Conservation (phyloP, 37 sponge, comb jelly and placozoan genomes). For the Mnemiopsis leidyi region DNA sequence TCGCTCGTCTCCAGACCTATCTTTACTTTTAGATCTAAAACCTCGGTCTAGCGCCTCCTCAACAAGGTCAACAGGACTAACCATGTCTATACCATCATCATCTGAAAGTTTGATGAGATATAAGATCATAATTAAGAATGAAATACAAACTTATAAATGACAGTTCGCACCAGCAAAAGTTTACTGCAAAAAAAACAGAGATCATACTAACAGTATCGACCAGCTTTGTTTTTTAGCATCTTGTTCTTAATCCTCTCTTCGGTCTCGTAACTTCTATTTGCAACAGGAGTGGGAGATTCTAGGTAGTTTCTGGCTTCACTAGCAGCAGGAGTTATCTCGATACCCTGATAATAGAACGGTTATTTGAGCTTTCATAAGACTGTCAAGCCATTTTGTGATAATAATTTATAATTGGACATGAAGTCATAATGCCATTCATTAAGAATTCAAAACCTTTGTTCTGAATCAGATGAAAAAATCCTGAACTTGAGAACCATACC, state of each 20-base stretch:
- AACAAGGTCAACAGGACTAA: slow-evolving; percentile 15
- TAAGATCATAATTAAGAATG: background rate
- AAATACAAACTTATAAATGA: background rate
- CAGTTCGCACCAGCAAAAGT: background rate
- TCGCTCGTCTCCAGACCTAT: background rate
- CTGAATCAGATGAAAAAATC: no score
- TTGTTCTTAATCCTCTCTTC: slow-evolving; percentile 43
- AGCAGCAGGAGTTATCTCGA: slow-evolving; percentile 22
- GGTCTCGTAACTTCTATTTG: slow-evolving; percentile 25
- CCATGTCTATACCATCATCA: slow-evolving; percentile 61
- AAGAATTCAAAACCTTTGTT: no score
- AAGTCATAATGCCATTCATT: no score
- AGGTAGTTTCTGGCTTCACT: slow-evolving; percentile 48
- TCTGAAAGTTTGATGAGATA: background rate
- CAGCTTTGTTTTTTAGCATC: slow-evolving; percentile 49
- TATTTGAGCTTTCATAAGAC: no score
- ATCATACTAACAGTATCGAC: slow-evolving; percentile 23
- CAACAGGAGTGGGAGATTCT: slow-evolving; percentile 59
- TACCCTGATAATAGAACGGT: no score
- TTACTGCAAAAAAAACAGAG: background rate
- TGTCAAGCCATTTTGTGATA: no score
- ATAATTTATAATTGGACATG: no score
- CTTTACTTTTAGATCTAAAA: background rate
- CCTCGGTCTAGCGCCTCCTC: slow-evolving; percentile 57
- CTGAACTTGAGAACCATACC: no score